Evolutionary conservation across 2,888 invertebrate species (phyloP).

Genomic region (Chrysolina americana): DNA sequence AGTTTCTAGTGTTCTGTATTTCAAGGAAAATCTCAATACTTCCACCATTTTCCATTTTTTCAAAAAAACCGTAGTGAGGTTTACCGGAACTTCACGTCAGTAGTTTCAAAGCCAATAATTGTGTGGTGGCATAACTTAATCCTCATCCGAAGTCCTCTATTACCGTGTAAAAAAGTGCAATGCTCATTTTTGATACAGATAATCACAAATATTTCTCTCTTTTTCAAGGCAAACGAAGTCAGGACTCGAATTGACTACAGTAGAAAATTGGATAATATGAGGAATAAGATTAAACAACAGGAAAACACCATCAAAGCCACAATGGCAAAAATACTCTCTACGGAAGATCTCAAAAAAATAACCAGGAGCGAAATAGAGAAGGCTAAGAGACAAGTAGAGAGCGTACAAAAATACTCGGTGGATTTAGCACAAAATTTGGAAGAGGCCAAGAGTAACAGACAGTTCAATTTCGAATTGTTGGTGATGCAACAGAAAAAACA

Average conservation of each 20-base stretch:
- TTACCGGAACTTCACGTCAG: too few relatives aligned
- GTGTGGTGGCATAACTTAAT: too few relatives aligned
- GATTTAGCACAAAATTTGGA: slow-evolving; percentile 59
- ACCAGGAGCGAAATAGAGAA: slow-evolving; percentile 17
- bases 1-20: too few relatives aligned
- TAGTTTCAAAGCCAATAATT: too few relatives aligned
- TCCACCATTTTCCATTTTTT: too few relatives aligned
- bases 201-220: not conserved
- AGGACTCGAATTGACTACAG: slow-evolving; percentile 71
- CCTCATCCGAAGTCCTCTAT: too few relatives aligned
- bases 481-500: slow-evolving; percentile 81
- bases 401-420: slow-evolving; percentile 6
- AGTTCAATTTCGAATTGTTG: slow-evolving; percentile 73
- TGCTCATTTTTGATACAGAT: too few relatives aligned
- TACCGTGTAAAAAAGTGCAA: too few relatives aligned
- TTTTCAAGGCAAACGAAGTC: slow-evolving; percentile 58
- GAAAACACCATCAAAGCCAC: slow-evolving; percentile 63
- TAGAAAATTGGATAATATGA: slow-evolving; percentile 75
- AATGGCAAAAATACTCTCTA: slow-evolving; percentile 33
- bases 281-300: slow-evolving; percentile 73
- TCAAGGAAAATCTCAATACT: too few relatives aligned
- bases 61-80: too few relatives aligned
- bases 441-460: slow-evolving; percentile 67
- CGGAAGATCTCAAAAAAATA: slow-evolving; percentile 18
- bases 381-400: not conserved